A percentile compares a stretch with the other conserved stretches of the same genome.
Conservation (phyloP, 2,888 invertebrate genomes). For the Pteria penguin region DNA sequence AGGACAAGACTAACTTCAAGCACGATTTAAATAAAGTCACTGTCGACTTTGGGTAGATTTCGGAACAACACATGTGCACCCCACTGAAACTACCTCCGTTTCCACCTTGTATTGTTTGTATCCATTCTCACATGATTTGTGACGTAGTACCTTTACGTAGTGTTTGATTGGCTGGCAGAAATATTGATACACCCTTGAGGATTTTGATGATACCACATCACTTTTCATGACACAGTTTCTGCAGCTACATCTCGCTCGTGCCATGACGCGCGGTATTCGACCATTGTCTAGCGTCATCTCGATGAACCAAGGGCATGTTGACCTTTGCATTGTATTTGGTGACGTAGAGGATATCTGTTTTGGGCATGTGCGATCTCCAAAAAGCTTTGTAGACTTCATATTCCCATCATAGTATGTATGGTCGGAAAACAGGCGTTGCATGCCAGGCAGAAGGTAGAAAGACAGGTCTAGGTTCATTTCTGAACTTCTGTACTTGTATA, state of each 20-base stretch:
- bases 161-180: not conserved
- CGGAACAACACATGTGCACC: not conserved
- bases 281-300: not conserved
- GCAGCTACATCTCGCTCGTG: not conserved
- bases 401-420: not conserved
- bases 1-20: no score
- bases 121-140: not conserved
- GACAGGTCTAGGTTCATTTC: not conserved
- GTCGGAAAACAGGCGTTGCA: not conserved
- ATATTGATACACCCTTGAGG: not conserved
- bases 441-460: not conserved
- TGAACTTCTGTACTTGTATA: not conserved
- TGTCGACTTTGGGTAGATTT: no score
- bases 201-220: not conserved
- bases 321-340: not conserved
- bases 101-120: not conserved
- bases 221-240: not conserved
- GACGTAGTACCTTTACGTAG: not conserved
- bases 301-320: not conserved
- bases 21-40: no score
- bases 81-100: not conserved
- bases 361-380: not conserved
- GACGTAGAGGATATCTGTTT: not conserved
- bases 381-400: not conserved
- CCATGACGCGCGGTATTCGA: not conserved